Evolutionary conservation across 2,797 vertebrate species (phyloP).

Genomic region (Gallinago stenura): DNA sequence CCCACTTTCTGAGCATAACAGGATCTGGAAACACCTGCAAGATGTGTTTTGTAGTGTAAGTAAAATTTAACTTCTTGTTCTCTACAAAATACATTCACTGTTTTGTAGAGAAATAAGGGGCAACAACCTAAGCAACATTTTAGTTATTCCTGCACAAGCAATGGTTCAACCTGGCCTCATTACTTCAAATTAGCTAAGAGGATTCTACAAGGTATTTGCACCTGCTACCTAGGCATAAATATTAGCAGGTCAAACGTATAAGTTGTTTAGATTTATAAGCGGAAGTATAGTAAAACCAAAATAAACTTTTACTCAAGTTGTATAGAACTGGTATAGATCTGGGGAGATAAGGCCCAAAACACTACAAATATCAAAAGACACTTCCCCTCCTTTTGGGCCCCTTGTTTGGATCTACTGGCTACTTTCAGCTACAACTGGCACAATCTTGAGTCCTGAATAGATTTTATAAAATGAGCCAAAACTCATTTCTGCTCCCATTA

Average conservation of each 20-base stretch:
- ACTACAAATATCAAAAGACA: neutral
- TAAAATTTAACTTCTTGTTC: neutral
- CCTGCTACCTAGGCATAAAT: accelerated
- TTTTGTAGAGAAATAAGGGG: neutral
- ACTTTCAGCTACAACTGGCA: neutral
- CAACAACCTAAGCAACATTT: neutral
- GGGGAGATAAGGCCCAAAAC: neutral
- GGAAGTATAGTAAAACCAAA: neutral
- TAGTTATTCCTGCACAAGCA: neutral
- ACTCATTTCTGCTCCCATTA: neutral
- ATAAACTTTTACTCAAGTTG: neutral
- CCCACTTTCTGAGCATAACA: neutral
- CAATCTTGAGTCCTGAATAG: neutral
- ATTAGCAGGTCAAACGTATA: neutral
- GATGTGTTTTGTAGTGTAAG: neutral
- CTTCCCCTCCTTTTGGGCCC: neutral
- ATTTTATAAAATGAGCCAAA: neutral
- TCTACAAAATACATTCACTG: neutral
- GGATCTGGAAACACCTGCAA: neutral
- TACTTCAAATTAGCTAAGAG: neutral
- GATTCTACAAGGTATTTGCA: neutral
- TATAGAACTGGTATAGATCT: neutral
- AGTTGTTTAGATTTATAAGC: neutral
- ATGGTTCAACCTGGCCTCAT: neutral
- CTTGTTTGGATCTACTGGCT: neutral